Conservation (phyloP, 1,140 invertebrate species). For the Notospermus geniculatus region DNA sequence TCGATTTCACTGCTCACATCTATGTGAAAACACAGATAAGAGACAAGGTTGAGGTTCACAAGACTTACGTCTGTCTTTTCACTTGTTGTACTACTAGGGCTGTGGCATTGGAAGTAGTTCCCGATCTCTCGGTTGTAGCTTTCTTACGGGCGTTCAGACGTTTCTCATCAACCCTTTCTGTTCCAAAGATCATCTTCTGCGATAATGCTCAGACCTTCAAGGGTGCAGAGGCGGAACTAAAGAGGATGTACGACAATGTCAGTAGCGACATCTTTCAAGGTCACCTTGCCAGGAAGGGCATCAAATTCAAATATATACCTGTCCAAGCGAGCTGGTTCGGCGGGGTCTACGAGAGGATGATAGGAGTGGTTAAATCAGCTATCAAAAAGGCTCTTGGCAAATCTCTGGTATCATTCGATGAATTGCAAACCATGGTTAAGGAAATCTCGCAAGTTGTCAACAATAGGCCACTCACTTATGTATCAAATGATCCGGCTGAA, state of each 20-base stretch:
- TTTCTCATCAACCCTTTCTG: neutral
- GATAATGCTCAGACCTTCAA: conserved; percentile 5
- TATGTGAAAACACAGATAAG: conserved; percentile 6
- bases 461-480: conserved; percentile 2
- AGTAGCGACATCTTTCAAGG: neutral
- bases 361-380: neutral
- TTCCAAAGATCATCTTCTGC: neutral
- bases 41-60: no score
- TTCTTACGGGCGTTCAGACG: neutral
- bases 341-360: neutral
- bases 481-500: neutral
- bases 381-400: conserved; percentile 2
- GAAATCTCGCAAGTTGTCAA: neutral
- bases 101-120: neutral
- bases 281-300: neutral
- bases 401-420: neutral
- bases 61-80: neutral
- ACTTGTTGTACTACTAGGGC: conserved; percentile 1
- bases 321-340: conserved; percentile 2
- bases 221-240: neutral
- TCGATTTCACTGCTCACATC: conserved; percentile 7
- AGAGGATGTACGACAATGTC: neutral
- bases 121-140: neutral
- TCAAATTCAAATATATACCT: neutral
- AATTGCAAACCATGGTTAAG: conserved; percentile 3